Base-by-base conservation (phyloP, 2,888 invertebrate species). In the Hypena proboscidalis region DNA sequence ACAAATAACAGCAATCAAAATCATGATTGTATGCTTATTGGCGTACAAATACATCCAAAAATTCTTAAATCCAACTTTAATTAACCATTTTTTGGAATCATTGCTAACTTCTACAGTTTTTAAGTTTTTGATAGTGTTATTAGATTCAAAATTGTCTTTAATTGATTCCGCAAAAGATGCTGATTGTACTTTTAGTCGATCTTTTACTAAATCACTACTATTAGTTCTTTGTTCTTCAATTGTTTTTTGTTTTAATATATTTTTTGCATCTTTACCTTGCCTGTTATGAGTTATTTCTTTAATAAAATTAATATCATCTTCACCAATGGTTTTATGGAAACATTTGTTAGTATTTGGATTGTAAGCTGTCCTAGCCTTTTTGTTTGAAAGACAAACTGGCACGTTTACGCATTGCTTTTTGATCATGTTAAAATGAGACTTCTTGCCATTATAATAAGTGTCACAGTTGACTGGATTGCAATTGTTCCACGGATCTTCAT, bases 401-500 rank as follows among this genome's bases (percentile, higher is more conserved):
- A 65, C 47, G 17, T 60, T 42, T 0, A 64, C 38, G 22, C 90
- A 90, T 37, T 74, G 67, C 44, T 74, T 80, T 1, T 56, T 42
- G 9, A 59, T 61, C 10, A 42, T 61, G 58, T 69, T 70, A 32
- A 60, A 85, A 64, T 70, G 68, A 0, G 82, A 60, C 31, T 65
- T 83, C 32, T 63, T 70, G 0, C 79, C 83, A 40, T 89, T 89
- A 48, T 89, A 87, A 72, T 72, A 67, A 2, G 54, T 50, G 6
- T 85, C 87, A 65, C 89, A 90, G 35, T 83, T 61, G 0, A 89
- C 86, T 38, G 84, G 83, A 3, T 71, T 70, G 44, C 88, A 89
- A 44, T 82, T 50, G 25, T 86, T 81, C n/a, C n/a, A n/a, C n/a
- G n/a, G n/a, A n/a, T n/a, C n/a, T n/a, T n/a, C n/a, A n/a, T n/a